These are phyloP conservation scores for Doryteuthis pealeii DNA, from an alignment of 1,140 invertebrate genomes.

Conservation along the genomic window DNA sequence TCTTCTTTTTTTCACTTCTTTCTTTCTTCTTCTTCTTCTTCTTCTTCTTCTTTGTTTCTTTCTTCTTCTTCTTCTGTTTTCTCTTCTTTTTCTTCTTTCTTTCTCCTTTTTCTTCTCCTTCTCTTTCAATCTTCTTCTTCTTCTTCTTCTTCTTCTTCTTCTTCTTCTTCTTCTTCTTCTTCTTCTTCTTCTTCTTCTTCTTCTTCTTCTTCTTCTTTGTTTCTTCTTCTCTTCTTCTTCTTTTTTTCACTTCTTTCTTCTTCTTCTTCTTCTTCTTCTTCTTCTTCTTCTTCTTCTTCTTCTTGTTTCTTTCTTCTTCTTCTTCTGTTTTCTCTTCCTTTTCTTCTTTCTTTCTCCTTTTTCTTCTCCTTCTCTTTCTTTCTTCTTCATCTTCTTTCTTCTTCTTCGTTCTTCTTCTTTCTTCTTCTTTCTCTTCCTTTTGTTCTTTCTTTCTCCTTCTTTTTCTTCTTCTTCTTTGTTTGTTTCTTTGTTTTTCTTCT, in stretches of 20 bases:
- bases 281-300: not conserved
- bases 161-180: not conserved
- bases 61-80: too few species aligned
- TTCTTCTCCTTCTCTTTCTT: slow-evolving; percentile 17
- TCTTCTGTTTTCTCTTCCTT: too few species aligned
- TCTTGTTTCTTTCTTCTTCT: not conserved
- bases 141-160: not conserved
- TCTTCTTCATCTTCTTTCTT: slow-evolving; percentile 22
- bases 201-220: too few species aligned
- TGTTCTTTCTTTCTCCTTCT: too few species aligned
- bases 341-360: not conserved
- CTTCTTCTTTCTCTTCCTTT: too few species aligned
- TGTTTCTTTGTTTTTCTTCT: too few species aligned
- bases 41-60: too few species aligned
- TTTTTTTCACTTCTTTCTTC: not conserved
- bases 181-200: not conserved
- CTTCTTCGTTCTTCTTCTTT: too few species aligned
- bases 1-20: too few species aligned
- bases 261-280: slow-evolving; percentile 7
- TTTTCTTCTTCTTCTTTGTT: too few species aligned
- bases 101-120: too few species aligned
- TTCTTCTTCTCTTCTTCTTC: too few species aligned
- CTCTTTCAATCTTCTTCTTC: slow-evolving; percentile 4
- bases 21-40: slow-evolving; percentile 11
- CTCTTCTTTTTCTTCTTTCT: not conserved